phyloP scores from a whole-genome alignment of 2,113 vertebrate species.

The Gracilinanus agilis region DNA sequence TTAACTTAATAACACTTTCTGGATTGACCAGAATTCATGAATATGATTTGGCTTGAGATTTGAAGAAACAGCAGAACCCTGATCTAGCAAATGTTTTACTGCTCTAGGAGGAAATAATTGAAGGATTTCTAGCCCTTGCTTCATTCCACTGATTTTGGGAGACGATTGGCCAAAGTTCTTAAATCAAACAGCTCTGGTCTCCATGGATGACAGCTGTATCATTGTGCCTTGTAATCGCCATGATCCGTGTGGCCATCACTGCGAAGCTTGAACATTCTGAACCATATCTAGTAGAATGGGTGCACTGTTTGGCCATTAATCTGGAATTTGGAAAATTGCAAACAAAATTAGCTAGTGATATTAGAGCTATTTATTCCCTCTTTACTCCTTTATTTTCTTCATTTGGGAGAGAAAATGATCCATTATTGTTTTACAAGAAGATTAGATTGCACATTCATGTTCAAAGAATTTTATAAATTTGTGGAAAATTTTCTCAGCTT shows the following conservation, averaged over 20 bases:
- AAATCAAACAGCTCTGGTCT: not conserved
- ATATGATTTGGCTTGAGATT: not conserved
- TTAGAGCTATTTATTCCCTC: conserved; percentile 80
- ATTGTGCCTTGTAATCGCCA: conserved; percentile 14
- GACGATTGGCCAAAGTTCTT: not conserved
- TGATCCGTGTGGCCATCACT: conserved; percentile 15
- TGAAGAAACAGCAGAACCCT: not conserved
- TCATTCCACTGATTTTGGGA: not conserved
- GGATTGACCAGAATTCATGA: not conserved
- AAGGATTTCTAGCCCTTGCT: not conserved
- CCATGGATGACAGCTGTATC: conserved; percentile 29
- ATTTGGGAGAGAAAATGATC: conserved; percentile 64
- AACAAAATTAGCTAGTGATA: conserved; percentile 79
- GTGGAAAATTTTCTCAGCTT: conserved; percentile 70
- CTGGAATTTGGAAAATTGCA: conserved; percentile 79
- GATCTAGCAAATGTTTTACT: not conserved
- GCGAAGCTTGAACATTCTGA: conserved; percentile 59
- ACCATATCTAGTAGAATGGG: conserved; percentile 66
- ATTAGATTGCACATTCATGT: conserved; percentile 73
- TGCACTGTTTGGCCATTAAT: conserved; percentile 75
- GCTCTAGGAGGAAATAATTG: not conserved
- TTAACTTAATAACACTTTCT: conserved; percentile 52
- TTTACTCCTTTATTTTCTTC: conserved; percentile 75
- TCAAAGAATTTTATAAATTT: conserved; percentile 75
- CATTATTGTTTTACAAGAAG: conserved; percentile 72